Evolutionary conservation across 1,140 invertebrate genomes (phyloP).

Genomic region (Temnothorax curvispinosus): DNA sequence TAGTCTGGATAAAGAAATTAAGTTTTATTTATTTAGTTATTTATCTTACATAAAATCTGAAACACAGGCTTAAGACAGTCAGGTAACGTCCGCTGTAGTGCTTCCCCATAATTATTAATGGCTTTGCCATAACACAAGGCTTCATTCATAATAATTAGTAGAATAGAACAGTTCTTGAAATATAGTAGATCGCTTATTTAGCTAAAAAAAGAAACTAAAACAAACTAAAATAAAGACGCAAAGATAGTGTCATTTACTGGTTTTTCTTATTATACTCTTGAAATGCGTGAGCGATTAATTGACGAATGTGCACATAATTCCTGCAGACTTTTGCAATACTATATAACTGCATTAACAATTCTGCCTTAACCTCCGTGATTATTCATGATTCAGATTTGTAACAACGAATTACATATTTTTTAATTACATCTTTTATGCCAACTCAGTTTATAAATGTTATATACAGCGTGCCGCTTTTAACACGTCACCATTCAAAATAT

Average conservation of each 20-base stretch:
- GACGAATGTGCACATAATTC: background rate
- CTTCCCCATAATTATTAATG: constrained; percentile 23
- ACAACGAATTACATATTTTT: background rate
- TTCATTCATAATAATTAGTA: constrained; percentile 31
- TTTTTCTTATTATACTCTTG: background rate
- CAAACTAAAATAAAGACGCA: background rate
- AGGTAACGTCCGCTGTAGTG: constrained; percentile 14
- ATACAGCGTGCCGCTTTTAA: background rate
- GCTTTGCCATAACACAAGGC: constrained; percentile 30
- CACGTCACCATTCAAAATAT: background rate
- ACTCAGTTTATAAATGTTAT: background rate
- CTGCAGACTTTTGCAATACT: background rate
- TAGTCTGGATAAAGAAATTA: background rate
- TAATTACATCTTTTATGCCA: background rate
- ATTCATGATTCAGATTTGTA: background rate
- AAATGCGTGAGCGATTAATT: background rate
- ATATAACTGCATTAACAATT: constrained; percentile 1
- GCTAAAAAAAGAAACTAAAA: background rate
- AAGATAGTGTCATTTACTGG: background rate
- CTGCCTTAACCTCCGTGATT: background rate
- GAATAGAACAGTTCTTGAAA: constrained; percentile 27
- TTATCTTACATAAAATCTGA: constrained; percentile 5
- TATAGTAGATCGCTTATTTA: background rate
- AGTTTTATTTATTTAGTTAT: constrained; percentile 5
- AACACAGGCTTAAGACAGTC: background rate